Percentiles rank a stretch among this genome's conserved stretches.
Conservation (phyloP, 2,113 vertebrate species). For the Gobiocypris rarus region DNA sequence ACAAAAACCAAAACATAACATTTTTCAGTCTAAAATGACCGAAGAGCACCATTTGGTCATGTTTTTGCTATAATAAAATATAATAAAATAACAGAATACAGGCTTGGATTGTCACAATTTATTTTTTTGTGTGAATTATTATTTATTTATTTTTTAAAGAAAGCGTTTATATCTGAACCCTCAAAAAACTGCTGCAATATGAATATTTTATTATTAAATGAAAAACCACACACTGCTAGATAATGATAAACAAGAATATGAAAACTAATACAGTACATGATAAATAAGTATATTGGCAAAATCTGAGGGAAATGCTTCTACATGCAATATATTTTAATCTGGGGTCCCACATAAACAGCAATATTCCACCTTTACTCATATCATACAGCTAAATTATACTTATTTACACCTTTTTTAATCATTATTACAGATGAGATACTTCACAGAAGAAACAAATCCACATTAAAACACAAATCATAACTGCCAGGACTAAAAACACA, state of each 20-base stretch:
- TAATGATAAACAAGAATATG: slow-evolving; percentile 11
- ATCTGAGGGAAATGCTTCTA: slow-evolving; percentile 6
- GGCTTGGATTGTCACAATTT: not conserved
- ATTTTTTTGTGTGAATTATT: not conserved
- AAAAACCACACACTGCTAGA: slow-evolving; percentile 3
- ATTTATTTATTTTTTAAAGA: no score
- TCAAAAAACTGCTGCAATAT: slow-evolving; percentile 13
- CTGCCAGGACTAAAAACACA: not conserved
- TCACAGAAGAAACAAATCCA: slow-evolving; percentile 8
- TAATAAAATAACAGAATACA: not conserved
- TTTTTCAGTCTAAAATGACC: no score
- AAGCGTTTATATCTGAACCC: not conserved
- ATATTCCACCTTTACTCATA: not conserved
- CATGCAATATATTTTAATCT: not conserved
- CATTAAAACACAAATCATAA: slow-evolving; percentile 18
- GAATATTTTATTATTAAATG: not conserved
- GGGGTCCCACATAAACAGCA: not conserved
- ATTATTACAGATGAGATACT: slow-evolving; percentile 25
- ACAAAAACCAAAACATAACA: no score
- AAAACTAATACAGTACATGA: not conserved
- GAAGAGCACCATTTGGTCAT: no score
- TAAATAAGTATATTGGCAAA: not conserved
- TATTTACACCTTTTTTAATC: slow-evolving; percentile 36
- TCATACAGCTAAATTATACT: slow-evolving; percentile 41
- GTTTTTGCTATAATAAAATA: not conserved